phyloP scores from a whole-genome alignment of 2,113 vertebrate genomes.

The Puntigrus tetrazona region DNA sequence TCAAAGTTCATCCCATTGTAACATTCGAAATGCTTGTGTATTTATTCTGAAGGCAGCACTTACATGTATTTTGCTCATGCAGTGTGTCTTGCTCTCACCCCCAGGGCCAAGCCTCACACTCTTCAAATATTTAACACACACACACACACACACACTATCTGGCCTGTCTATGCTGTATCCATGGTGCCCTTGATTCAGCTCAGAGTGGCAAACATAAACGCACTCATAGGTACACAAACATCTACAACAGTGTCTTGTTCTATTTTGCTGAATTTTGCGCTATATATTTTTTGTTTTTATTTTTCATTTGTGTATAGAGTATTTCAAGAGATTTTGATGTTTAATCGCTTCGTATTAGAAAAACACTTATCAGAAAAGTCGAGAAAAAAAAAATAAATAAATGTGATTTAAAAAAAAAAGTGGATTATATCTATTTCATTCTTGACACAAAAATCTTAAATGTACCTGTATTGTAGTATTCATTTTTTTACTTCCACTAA shows the following conservation, averaged over 20 bases:
- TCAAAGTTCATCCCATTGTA: slow-evolving; percentile 58
- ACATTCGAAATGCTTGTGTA: slow-evolving; percentile 54
- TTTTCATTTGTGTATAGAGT: neutral
- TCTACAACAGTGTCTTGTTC: neutral
- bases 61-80: slow-evolving; percentile 49
- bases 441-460: neutral
- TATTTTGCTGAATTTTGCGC: slow-evolving; percentile 2
- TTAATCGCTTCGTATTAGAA: neutral
- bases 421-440: too few relatives aligned
- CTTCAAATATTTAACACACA: slow-evolving; percentile 57
- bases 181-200: slow-evolving; percentile 30
- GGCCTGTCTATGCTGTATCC: neutral
- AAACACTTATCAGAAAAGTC: neutral
- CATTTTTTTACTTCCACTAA: neutral
- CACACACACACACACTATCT: slow-evolving; percentile 26
- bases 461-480: neutral
- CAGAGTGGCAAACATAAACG: neutral
- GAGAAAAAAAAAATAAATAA: too few relatives aligned
- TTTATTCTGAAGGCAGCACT: slow-evolving; percentile 66
- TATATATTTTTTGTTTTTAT: neutral
- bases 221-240: neutral
- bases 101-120: slow-evolving; percentile 42
- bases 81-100: slow-evolving; percentile 31
- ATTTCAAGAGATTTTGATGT: neutral
- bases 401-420: too few relatives aligned